Evolutionary conservation across 2,797 vertebrate genomes (phyloP).

Genomic region (Muscicapa striata): DNA sequence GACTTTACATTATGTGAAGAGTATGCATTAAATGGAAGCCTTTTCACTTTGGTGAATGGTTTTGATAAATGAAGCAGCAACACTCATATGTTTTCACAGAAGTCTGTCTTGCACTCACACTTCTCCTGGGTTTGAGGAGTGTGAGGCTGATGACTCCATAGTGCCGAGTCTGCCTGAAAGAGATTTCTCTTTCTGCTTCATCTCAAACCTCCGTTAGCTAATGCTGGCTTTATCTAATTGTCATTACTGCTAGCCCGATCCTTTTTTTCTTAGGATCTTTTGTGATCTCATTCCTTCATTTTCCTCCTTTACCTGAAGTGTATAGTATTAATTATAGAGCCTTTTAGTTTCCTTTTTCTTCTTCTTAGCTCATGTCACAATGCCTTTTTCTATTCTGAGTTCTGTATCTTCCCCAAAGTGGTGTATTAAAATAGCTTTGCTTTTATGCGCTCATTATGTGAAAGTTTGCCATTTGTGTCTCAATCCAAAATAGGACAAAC

Average conservation of each 20-base stretch:
- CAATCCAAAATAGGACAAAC: background rate
- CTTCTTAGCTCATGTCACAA: background rate
- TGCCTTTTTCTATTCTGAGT: background rate
- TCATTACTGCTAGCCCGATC: background rate
- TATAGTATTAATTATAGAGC: background rate
- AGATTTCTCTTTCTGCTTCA: background rate
- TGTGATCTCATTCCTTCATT: background rate
- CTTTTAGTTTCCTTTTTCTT: background rate
- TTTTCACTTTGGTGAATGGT: background rate
- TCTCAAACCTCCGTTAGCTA: background rate
- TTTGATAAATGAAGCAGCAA: background rate
- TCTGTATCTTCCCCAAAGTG: background rate
- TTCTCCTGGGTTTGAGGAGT: background rate
- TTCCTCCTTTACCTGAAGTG: background rate
- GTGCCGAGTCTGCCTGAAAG: background rate
- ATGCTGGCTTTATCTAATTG: background rate
- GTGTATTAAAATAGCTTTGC: background rate
- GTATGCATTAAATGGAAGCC: background rate
- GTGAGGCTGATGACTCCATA: background rate
- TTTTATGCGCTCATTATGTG: background rate
- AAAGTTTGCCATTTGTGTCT: slow-evolving; percentile 12
- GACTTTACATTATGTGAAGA: background rate
- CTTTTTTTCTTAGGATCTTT: background rate
- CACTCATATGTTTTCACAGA: background rate
- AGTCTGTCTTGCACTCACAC: background rate